A percentile compares a stretch with the other conserved stretches of the same genome.
Conservation (phyloP, 2,888 invertebrate genomes). For the Physocephala rufipes region DNA sequence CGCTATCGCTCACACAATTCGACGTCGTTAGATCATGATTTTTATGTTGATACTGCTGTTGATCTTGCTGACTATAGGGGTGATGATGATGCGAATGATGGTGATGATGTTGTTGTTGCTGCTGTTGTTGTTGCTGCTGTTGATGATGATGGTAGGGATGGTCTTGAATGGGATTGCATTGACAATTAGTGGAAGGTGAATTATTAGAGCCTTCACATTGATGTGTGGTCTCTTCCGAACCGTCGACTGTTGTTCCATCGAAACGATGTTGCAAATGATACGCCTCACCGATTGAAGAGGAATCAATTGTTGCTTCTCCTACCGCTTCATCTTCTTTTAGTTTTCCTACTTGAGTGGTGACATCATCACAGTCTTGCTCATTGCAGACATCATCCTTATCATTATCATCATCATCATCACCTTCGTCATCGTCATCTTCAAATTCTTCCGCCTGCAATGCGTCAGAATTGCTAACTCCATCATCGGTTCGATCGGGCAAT, state of each 20-base stretch:
- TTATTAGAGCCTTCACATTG: slow-evolving; percentile 40
- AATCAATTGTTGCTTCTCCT: neutral
- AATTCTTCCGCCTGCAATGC: slow-evolving; percentile 47
- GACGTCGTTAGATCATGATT: slow-evolving; percentile 19
- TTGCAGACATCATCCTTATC: slow-evolving; percentile 38
- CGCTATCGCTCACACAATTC: slow-evolving; percentile 32
- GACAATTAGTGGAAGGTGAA: slow-evolving; percentile 39
- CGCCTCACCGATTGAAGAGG: slow-evolving; percentile 52
- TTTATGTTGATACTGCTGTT: slow-evolving; percentile 36
- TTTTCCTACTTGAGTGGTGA: slow-evolving; percentile 9
- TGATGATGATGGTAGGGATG: slow-evolving; percentile 49
- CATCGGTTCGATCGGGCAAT: slow-evolving; percentile 33
- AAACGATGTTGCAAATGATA: slow-evolving; percentile 59
- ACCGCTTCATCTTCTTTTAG: slow-evolving; percentile 49
- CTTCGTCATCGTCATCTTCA: slow-evolving; percentile 52
- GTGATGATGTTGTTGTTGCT: slow-evolving; percentile 47
- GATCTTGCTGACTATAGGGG: slow-evolving; percentile 45
- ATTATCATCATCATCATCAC: slow-evolving; percentile 43
- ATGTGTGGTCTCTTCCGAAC: slow-evolving; percentile 25
- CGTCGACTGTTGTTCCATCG: slow-evolving; percentile 48
- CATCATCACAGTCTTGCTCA: slow-evolving; percentile 1
- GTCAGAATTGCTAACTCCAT: slow-evolving; percentile 5
- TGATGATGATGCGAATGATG: slow-evolving; percentile 48
- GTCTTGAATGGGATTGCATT: slow-evolving; percentile 41
- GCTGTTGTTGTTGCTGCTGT: slow-evolving; percentile 29